Conservation (phyloP, 2,797 vertebrate genomes). For the Sus cebifrons region DNA sequence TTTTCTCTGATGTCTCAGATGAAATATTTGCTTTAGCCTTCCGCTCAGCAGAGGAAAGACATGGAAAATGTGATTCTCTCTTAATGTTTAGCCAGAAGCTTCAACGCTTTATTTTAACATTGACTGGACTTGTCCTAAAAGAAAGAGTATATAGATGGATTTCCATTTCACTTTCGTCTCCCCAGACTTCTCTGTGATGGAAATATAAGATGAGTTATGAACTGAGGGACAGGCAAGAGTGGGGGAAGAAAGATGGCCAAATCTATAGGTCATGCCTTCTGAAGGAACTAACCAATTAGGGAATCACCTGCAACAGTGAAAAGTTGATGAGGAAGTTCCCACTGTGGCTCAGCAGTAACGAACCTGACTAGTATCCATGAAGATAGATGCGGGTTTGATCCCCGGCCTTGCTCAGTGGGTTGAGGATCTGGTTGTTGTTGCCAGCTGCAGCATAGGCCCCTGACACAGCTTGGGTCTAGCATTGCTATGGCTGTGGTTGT, state of each 20-base stretch:
- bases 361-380: too few species aligned
- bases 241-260: background rate
- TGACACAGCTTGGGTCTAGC: too few species aligned
- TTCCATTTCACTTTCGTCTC: constrained; percentile 51
- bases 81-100: constrained; percentile 54
- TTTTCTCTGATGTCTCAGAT: constrained; percentile 36
- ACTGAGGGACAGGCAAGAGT: background rate
- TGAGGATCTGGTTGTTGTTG: too few species aligned
- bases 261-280: background rate
- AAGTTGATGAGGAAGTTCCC: background rate
- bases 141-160: background rate
- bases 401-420: too few species aligned
- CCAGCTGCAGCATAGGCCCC: too few species aligned
- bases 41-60: background rate
- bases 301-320: background rate
- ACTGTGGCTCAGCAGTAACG: too few species aligned
- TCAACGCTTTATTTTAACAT: constrained; percentile 48
- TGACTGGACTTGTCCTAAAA: constrained; percentile 44
- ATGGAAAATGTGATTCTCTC: background rate
- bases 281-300: background rate
- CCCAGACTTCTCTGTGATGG: background rate
- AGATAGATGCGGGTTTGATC: too few species aligned
- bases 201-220: background rate
- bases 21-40: constrained; percentile 24
- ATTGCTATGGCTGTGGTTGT: too few species aligned